Evolutionary conservation across 2,888 invertebrate genomes (phyloP).

Genomic region (Hydropsyche betteni): DNA sequence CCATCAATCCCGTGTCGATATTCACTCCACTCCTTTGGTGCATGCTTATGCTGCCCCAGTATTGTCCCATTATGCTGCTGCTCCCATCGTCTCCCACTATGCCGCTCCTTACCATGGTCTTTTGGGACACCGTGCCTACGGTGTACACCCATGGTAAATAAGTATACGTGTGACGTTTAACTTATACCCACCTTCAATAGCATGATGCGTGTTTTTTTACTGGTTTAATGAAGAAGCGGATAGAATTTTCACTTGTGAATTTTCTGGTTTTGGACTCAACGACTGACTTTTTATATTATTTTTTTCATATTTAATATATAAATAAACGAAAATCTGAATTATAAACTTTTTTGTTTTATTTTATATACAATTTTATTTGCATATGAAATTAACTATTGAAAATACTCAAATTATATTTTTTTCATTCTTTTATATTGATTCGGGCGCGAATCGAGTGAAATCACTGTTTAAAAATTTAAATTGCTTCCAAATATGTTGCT

Average conservation of each 20-base stretch:
- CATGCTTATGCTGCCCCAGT: constrained; percentile 56
- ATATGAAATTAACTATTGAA: too few relatives aligned
- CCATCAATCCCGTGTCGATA: constrained; percentile 58
- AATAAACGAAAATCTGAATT: background rate
- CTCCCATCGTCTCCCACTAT: constrained; percentile 52
- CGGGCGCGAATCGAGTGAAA: too few relatives aligned
- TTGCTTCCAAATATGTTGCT: too few relatives aligned
- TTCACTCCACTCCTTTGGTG: constrained; percentile 54
- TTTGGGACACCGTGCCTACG: constrained; percentile 57
- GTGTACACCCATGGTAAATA: constrained; percentile 60
- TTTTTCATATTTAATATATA: constrained; percentile 16
- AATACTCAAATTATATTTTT: too few relatives aligned
- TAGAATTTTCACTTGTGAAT: constrained; percentile 13
- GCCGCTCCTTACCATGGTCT: constrained; percentile 54
- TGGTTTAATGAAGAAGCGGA: constrained; percentile 6
- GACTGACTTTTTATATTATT: constrained; percentile 26
- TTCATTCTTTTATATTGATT: too few relatives aligned
- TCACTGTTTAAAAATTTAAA: too few relatives aligned
- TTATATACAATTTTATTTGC: background rate
- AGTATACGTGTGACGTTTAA: background rate
- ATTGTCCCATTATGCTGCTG: constrained; percentile 35
- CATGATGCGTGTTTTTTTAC: too few relatives aligned
- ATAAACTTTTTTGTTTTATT: background rate
- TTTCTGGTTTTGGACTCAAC: constrained; percentile 37
- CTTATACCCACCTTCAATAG: background rate